Percentiles rank a stretch among this genome's conserved stretches.
Conservation (phyloP, 92 coral and sea anemone species). For the Actinernus sp. region DNA sequence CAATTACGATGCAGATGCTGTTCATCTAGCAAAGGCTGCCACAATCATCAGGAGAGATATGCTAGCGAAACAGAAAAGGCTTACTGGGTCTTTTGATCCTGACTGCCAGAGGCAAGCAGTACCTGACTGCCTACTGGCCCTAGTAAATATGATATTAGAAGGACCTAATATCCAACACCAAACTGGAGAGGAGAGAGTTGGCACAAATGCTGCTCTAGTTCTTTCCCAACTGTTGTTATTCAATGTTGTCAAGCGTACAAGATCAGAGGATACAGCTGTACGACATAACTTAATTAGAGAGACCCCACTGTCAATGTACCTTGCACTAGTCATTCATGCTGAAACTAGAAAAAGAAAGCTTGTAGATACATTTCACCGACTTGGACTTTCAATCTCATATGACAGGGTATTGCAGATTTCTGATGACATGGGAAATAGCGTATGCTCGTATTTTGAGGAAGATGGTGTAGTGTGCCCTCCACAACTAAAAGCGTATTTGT, state of each 20-base stretch:
- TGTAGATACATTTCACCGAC: conserved; percentile 37
- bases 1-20: no score
- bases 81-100: conserved; percentile 48
- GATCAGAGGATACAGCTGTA: conserved; percentile 8
- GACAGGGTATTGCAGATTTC: conserved; percentile 27
- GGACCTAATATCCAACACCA: conserved; percentile 43
- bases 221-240: conserved; percentile 59
- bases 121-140: conserved; percentile 45
- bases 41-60: no score
- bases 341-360: conserved; percentile 42
- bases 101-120: conserved; percentile 47
- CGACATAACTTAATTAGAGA: conserved; percentile 23
- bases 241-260: conserved; percentile 36
- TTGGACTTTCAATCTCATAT: conserved; percentile 41
- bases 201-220: conserved; percentile 42
- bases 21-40: conserved; percentile 69
- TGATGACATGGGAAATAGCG: conserved; percentile 1
- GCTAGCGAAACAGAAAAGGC: no score
- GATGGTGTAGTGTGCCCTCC: conserved; percentile 54
- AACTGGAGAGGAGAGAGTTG: conserved; percentile 6
- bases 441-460: conserved; percentile 28
- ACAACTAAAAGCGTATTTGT: conserved; percentile 12
- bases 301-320: conserved; percentile 28
- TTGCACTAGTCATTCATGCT: conserved; percentile 36
- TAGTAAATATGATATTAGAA: conserved; percentile 58